A percentile compares a stretch with the other conserved stretches of the same genome.
Conservation (phyloP, 2,888 invertebrate genomes). For the Lampropteryx suffumata region DNA sequence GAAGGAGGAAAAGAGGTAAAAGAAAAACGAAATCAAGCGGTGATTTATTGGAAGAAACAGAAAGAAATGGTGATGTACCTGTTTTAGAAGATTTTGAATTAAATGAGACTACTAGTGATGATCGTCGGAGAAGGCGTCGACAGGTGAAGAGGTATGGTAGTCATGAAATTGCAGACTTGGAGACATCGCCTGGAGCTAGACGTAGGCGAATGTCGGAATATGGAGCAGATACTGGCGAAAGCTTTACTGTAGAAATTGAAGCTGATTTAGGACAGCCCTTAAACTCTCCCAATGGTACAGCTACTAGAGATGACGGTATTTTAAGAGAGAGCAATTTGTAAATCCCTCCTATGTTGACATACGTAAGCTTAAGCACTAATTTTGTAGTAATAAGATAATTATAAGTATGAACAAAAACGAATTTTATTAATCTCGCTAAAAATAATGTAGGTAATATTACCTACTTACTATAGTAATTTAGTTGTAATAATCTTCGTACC, state of each 20-base stretch:
- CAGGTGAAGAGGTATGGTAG: constrained; percentile 64
- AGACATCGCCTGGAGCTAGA: constrained; percentile 71
- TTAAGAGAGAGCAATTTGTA: constrained; percentile 74
- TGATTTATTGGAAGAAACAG: constrained; percentile 74
- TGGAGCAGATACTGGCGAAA: constrained; percentile 45
- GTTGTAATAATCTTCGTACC: too few species aligned
- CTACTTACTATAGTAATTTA: too few species aligned
- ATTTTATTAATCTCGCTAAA: too few species aligned
- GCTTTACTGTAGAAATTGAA: constrained; percentile 60
- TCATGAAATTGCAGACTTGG: constrained; percentile 73
- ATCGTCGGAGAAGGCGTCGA: constrained; percentile 53
- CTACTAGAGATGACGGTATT: constrained; percentile 67
- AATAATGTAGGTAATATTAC: too few species aligned
- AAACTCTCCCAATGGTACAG: constrained; percentile 59
- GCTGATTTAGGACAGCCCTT: constrained; percentile 59
- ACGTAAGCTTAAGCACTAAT: too few species aligned
- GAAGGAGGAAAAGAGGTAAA: constrained; percentile 63
- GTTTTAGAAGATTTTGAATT: constrained; percentile 61
- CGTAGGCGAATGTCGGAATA: constrained; percentile 70
- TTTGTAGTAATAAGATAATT: too few species aligned
- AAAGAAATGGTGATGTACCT: constrained; percentile 65
- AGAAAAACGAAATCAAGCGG: constrained; percentile 80
- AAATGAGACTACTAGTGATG: constrained; percentile 49
- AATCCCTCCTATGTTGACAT: constrained; percentile 16
- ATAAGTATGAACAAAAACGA: too few species aligned